phyloP scores from a whole-genome alignment of 2,113 vertebrate genomes.

The Cercocebus atys region DNA sequence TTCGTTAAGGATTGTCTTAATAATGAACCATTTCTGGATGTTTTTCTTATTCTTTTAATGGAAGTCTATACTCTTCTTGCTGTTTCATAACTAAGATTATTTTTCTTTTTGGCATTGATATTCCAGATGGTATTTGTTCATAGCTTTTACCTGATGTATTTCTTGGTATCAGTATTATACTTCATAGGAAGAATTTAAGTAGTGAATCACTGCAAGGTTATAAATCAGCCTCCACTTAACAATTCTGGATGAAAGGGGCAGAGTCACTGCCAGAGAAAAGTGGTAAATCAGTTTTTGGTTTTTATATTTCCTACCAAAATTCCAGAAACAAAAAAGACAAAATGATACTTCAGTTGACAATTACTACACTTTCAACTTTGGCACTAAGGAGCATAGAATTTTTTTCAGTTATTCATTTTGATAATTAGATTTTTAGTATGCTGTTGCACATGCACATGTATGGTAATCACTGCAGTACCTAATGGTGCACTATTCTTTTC shows the following conservation, averaged over 20 bases:
- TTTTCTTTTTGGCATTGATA: background rate
- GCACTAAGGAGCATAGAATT: constrained; percentile 38
- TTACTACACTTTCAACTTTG: constrained; percentile 63
- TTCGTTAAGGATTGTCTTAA: background rate
- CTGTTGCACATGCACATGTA: constrained; percentile 41
- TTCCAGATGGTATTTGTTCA: background rate
- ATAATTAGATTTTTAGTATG: constrained; percentile 73
- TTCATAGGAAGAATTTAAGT: background rate
- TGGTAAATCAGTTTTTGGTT: constrained; percentile 73
- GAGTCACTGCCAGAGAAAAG: background rate
- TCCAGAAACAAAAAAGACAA: constrained; percentile 35
- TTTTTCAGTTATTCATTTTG: constrained; percentile 67
- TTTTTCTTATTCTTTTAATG: background rate
- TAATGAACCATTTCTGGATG: background rate
- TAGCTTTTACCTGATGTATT: background rate
- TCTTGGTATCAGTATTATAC: background rate
- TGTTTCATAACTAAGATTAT: background rate
- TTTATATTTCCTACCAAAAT: constrained; percentile 58
- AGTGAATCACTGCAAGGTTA: background rate
- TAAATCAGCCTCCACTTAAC: background rate
- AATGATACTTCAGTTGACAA: constrained; percentile 55
- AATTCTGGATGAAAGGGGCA: background rate
- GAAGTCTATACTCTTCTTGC: background rate
- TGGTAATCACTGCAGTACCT: constrained; percentile 64
- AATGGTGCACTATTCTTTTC: constrained; percentile 44